These are phyloP conservation scores for Thalpophila matura DNA, from an alignment of 2,888 invertebrate species.

Conservation along the genomic window DNA sequence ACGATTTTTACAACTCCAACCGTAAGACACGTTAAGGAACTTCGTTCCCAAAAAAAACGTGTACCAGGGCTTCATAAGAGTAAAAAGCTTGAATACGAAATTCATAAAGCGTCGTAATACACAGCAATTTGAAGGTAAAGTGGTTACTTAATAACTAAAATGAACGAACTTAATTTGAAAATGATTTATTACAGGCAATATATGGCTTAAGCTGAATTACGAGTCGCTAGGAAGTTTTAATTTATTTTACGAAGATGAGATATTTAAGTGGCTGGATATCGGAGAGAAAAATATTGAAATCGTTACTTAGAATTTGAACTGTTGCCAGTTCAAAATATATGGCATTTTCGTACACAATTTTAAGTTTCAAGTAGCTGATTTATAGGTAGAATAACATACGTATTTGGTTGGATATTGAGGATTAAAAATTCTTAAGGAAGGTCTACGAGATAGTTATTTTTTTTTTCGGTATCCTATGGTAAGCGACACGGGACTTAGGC, in stretches of 20 bases:
- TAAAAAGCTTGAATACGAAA: conserved; percentile 16
- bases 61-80: conserved; percentile 20
- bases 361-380: not conserved
- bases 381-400: not conserved
- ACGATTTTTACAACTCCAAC: too few species aligned
- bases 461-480: too few species aligned
- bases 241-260: conserved; percentile 45
- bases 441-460: too few species aligned
- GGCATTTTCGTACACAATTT: conserved; percentile 19
- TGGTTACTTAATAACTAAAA: conserved; percentile 50
- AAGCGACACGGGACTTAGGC: too few species aligned
- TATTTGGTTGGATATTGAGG: too few species aligned
- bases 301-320: conserved; percentile 38
- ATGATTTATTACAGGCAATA: conserved; percentile 55
- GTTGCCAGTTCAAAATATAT: conserved; percentile 38
- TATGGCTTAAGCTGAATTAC: conserved; percentile 39
- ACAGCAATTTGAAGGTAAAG: conserved; percentile 40
- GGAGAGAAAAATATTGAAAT: conserved; percentile 46
- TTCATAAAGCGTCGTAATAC: conserved; percentile 17
- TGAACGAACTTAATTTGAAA: conserved; percentile 51
- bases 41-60: not conserved
- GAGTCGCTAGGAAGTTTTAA: conserved; percentile 40
- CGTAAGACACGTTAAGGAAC: too few species aligned
- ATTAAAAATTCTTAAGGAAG: too few species aligned
- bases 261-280: conserved; percentile 30